Evolutionary conservation across 2,113 vertebrate species (phyloP).

Genomic region (Pelusios castaneus): DNA sequence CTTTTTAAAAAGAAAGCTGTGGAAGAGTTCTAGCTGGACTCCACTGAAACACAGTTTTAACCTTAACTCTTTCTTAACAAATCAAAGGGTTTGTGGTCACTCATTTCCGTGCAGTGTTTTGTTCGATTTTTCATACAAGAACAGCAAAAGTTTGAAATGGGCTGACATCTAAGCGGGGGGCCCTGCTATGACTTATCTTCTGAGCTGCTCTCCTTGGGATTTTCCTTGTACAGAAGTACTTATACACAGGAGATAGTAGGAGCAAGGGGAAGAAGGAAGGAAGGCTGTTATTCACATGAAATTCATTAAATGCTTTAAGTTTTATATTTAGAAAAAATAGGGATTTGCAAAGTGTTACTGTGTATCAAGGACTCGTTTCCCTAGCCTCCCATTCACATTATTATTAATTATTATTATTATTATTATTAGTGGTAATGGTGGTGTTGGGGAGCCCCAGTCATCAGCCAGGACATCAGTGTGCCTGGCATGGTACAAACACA

Average conservation of each 20-base stretch:
- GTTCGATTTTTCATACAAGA: neutral
- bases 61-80: neutral
- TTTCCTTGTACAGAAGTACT: rapidly evolving
- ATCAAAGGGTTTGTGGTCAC: neutral
- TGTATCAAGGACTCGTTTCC: neutral
- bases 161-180: neutral
- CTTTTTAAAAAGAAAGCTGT: neutral
- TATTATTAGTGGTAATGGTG: neutral
- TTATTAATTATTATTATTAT: neutral
- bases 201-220: neutral
- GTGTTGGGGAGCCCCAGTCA: neutral
- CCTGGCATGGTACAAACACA: neutral
- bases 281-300: neutral
- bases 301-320: neutral
- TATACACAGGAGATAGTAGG: neutral
- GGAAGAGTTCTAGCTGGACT: neutral
- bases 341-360: neutral
- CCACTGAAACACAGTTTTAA: neutral
- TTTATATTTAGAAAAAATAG: neutral
- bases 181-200: neutral
- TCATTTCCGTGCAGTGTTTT: neutral
- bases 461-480: neutral
- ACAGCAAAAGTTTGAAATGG: neutral
- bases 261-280: neutral
- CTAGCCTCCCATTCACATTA: neutral